Percentiles rank a stretch among this genome's conserved stretches.
Evolutionary conservation across 2,113 vertebrate genomes (phyloP).

Genomic region (Leucopsar rothschildi): DNA sequence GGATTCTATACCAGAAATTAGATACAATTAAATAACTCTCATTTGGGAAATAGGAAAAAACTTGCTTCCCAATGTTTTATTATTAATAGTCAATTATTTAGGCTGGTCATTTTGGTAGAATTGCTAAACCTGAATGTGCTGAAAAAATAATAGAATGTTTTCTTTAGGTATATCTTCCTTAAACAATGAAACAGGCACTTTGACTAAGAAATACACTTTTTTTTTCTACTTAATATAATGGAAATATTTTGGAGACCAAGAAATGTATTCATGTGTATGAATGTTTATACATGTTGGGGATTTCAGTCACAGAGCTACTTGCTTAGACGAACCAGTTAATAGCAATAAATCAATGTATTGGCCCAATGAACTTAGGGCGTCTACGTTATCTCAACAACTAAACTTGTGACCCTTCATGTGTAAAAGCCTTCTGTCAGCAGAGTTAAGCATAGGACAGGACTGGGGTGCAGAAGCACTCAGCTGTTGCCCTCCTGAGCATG

Average conservation of each 20-base stretch:
- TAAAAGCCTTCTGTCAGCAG: neutral
- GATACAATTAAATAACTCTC: neutral
- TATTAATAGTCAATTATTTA: neutral
- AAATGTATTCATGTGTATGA: neutral
- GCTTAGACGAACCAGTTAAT: neutral
- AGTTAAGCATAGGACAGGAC: neutral
- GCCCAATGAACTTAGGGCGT: neutral
- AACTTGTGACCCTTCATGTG: neutral
- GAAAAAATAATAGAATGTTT: neutral
- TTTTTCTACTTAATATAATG: neutral
- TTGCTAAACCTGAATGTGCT: neutral
- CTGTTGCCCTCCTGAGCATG: neutral
- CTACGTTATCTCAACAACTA: neutral
- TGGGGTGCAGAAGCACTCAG: neutral
- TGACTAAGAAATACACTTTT: neutral
- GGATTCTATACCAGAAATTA: neutral
- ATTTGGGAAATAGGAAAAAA: neutral
- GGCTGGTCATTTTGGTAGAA: neutral
- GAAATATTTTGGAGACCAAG: neutral
- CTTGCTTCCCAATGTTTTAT: neutral
- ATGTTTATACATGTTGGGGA: neutral
- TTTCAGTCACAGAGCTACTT: neutral
- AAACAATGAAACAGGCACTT: neutral
- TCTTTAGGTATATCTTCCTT: neutral
- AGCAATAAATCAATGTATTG: neutral